Evolutionary conservation across 2,888 invertebrate species (phyloP).

Genomic region (Hydraecia micacea): DNA sequence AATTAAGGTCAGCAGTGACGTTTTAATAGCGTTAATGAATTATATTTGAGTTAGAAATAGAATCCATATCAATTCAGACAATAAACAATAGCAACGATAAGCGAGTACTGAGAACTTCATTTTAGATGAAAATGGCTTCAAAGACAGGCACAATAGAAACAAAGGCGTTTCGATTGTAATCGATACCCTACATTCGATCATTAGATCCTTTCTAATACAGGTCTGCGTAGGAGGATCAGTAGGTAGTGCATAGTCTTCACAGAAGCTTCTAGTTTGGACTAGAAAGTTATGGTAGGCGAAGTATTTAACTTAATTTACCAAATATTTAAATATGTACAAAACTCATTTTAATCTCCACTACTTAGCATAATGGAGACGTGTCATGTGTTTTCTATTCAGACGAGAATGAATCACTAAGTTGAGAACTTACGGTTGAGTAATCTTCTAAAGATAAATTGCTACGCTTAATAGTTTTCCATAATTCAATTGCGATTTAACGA

Average conservation of each 20-base stretch:
- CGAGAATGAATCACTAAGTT: constrained; percentile 37
- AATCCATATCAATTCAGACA: constrained; percentile 39
- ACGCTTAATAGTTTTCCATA: constrained; percentile 31
- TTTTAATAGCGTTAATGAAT: constrained; percentile 43
- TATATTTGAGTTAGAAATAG: constrained; percentile 34
- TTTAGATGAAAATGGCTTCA: constrained; percentile 51
- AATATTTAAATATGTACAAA: constrained; percentile 24
- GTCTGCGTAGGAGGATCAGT: constrained; percentile 68
- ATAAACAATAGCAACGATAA: constrained; percentile 56
- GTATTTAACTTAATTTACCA: constrained; percentile 23
- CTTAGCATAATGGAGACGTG: constrained; percentile 35
- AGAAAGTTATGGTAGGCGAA: constrained; percentile 53
- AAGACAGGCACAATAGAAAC: constrained; percentile 64
- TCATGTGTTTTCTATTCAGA: constrained; percentile 43
- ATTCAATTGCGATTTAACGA: constrained; percentile 27
- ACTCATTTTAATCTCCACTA: constrained; percentile 20
- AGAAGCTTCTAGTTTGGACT: constrained; percentile 36
- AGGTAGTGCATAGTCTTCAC: constrained; percentile 59
- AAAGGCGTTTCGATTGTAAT: constrained; percentile 69
- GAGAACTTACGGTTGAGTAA: constrained; percentile 33
- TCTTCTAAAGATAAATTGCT: constrained; percentile 39
- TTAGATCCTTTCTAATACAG: constrained; percentile 68
- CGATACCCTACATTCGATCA: constrained; percentile 66
- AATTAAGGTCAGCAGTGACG: constrained; percentile 56
- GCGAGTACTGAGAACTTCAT: constrained; percentile 47